phyloP scores from a whole-genome alignment of 2,888 invertebrate species.

The Caenorhabditis afra region DNA sequence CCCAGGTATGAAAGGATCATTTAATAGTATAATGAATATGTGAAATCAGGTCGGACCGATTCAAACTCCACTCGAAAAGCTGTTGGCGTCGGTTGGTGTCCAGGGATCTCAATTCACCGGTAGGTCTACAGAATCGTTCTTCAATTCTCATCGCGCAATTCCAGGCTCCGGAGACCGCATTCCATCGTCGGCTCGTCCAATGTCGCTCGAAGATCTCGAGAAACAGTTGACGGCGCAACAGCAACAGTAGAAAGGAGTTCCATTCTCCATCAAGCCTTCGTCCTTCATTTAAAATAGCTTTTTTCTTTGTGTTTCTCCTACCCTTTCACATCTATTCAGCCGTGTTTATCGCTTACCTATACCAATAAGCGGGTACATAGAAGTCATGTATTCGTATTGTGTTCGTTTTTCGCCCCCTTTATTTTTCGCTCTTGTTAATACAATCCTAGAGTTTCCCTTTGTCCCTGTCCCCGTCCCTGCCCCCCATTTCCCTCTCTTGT shows the following conservation, averaged over 20 bases:
- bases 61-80: constrained; percentile 70
- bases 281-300: constrained; percentile 18
- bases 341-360: constrained; percentile 59
- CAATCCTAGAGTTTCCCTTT: constrained; percentile 20
- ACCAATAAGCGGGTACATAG: constrained; percentile 50
- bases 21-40: neutral
- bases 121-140: neutral
- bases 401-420: constrained; percentile 21
- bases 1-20: constrained; percentile 19
- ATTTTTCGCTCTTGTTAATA: constrained; percentile 46
- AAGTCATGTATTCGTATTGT: constrained; percentile 61
- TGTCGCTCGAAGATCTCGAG: constrained; percentile 66
- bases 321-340: constrained; percentile 50
- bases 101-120: constrained; percentile 65
- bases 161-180: constrained; percentile 38
- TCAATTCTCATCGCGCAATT: neutral
- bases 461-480: constrained; percentile 1
- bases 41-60: constrained; percentile 68
- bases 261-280: neutral
- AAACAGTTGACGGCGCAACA: constrained; percentile 52
- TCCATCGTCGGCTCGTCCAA: constrained; percentile 55
- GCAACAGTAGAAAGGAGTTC: constrained; percentile 24
- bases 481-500: constrained; percentile 35
- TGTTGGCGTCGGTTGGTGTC: constrained; percentile 68
- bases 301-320: constrained; percentile 31